Percentiles rank a stretch among this genome's conserved stretches.
Conservation (phyloP, 2,113 vertebrate genomes). For the human region GRCh38 chr11:33445001-33445500, state of each 20-base stretch:
- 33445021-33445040: not conserved
- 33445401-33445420: constrained; percentile 58
- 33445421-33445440: constrained; percentile 48
- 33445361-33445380: constrained; percentile 76
- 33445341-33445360: constrained; percentile 72
- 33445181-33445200: not conserved
- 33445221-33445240: not conserved
- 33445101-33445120: not conserved
- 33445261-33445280: not conserved
- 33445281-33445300: constrained; percentile 33
- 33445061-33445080: not conserved
- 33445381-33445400: constrained; percentile 72
- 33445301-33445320: constrained; percentile 44
- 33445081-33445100: not conserved
- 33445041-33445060: not conserved
- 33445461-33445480: constrained; percentile 60
- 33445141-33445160: not conserved
- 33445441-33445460: constrained; percentile 59
- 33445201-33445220: not conserved
- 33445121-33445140: not conserved
- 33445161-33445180: not conserved
- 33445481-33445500: constrained; percentile 22
- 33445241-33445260: constrained; percentile 28
- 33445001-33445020: not conserved
- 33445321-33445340: constrained; percentile 71